Percentiles rank a stretch among this genome's conserved stretches.
phyloP scores from a whole-genome alignment of 64 coral and sea anemone genomes.

The Acropora tenuis region DNA sequence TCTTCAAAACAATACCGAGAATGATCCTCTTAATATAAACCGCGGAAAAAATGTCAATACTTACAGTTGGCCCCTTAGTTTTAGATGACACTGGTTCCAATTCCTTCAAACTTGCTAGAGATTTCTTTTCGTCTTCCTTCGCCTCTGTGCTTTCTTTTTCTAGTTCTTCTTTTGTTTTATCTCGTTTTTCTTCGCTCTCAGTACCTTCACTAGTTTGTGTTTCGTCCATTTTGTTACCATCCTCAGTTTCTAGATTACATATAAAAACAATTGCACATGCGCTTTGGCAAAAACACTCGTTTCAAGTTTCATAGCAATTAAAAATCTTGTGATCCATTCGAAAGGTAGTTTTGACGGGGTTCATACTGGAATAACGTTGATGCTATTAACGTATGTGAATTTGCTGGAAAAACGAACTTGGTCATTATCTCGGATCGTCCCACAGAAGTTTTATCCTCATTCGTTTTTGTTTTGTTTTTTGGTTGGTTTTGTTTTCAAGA shows the following conservation, averaged over 20 bases:
- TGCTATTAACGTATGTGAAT: no score
- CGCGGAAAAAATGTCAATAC: not conserved
- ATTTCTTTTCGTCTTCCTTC: constrained; percentile 53
- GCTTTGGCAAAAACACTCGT: no score
- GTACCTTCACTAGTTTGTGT: constrained; percentile 22
- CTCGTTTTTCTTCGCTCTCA: constrained; percentile 78
- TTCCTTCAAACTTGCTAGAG: constrained; percentile 27
- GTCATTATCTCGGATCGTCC: no score
- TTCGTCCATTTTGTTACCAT: constrained; percentile 72
- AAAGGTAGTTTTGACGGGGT: no score
- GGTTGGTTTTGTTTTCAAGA: no score
- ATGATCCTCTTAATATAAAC: not conserved
- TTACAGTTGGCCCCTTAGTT: constrained; percentile 64
- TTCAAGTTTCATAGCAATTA: not conserved
- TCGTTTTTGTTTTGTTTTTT: no score
- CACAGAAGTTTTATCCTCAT: no score
- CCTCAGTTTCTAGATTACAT: constrained; percentile 63
- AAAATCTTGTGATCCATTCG: no score
- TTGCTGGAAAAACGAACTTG: no score
- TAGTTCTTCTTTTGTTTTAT: constrained; percentile 90
- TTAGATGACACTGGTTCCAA: constrained; percentile 4
- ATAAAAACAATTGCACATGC: not conserved
- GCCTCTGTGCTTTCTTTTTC: constrained; percentile 59
- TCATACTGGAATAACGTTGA: no score
- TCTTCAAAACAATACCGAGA: no score